A percentile compares a stretch with the other conserved stretches of the same genome.
phyloP scores from a whole-genome alignment of 2,797 vertebrate genomes.

The Scyliorhinus canicula region DNA sequence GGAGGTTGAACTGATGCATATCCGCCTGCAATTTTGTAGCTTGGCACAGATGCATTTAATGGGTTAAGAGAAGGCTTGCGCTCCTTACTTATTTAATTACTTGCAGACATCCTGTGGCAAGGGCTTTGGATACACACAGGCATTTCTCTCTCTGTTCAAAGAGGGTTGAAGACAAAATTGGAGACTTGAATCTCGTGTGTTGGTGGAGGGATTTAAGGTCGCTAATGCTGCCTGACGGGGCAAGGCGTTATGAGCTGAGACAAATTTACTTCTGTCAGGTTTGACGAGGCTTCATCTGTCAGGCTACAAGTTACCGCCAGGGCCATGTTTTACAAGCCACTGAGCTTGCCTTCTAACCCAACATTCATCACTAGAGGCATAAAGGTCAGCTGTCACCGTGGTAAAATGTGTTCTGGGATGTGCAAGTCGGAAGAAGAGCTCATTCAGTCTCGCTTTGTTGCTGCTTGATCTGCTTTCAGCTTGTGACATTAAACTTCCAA shows the following conservation, averaged over 20 bases:
- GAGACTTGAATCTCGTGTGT: background rate
- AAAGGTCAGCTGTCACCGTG: background rate
- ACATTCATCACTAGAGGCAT: background rate
- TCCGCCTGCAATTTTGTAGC: background rate
- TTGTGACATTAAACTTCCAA: background rate
- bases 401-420: background rate
- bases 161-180: background rate
- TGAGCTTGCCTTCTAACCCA: background rate
- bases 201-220: background rate
- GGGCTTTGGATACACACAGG: no score
- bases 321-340: background rate
- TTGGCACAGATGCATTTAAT: background rate
- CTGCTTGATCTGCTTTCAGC: background rate
- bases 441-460: background rate
- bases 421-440: background rate
- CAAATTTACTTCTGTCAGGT: background rate
- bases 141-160: background rate
- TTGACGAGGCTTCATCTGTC: background rate
- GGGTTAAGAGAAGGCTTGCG: background rate
- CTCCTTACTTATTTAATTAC: background rate
- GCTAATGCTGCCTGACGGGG: background rate
- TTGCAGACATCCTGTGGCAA: conserved; percentile 8
- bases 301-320: background rate
- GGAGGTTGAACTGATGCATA: background rate
- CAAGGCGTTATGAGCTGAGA: background rate